These are phyloP conservation scores for Shargacucullia verbasci DNA, from an alignment of 2,888 invertebrate genomes.

Conservation along the genomic window DNA sequence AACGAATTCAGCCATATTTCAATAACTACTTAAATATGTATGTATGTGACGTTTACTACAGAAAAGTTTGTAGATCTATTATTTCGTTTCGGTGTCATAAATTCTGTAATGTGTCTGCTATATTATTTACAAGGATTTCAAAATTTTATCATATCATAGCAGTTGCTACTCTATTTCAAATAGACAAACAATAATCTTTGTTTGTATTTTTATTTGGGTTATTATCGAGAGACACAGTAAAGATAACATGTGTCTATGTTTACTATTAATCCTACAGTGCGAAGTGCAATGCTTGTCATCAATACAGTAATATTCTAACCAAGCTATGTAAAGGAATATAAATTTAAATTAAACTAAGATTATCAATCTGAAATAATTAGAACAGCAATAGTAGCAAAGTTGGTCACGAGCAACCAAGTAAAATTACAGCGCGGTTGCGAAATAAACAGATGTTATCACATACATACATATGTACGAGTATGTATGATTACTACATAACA, in stretches of 20 bases:
- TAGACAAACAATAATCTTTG: no score
- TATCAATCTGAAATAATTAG: conserved; percentile 13
- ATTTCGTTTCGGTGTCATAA: no score
- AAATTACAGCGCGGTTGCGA: conserved; percentile 21
- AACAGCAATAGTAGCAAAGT: conserved; percentile 15
- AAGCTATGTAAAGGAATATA: neutral
- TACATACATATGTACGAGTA: conserved; percentile 3
- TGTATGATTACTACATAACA: conserved; percentile 37
- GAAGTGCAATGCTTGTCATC: neutral
- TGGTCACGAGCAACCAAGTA: conserved; percentile 14
- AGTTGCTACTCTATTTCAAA: no score
- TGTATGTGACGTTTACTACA: no score
- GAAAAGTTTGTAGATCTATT: no score
- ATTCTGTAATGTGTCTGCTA: no score
- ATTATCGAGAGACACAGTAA: neutral
- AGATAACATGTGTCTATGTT: conserved; percentile 3
- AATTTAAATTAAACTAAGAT: conserved; percentile 14
- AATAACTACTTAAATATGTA: no score
- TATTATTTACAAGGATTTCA: no score
- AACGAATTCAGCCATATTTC: no score
- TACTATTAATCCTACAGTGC: neutral
- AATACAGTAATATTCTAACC: neutral
- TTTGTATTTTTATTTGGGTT: neutral
- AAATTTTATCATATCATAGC: no score
- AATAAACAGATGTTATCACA: conserved; percentile 44